These are phyloP conservation scores for Drosophila takahashii DNA, from an alignment of 1,140 invertebrate species.

Conservation along the genomic window DNA sequence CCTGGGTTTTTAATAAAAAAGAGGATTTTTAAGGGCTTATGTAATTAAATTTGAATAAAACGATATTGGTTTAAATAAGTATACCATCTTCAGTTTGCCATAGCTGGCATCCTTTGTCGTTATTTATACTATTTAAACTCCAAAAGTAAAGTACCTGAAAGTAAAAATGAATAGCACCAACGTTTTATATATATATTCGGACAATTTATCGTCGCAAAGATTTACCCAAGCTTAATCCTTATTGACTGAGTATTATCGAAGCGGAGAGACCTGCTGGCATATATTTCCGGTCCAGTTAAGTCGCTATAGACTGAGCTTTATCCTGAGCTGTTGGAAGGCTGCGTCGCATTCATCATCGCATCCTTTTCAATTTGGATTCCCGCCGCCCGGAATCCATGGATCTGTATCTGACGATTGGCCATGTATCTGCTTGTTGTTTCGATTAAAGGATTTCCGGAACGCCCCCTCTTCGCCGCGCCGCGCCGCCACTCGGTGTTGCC, in stretches of 20 bases:
- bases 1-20: no score
- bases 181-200: neutral
- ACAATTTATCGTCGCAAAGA: neutral
- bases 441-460: slow-evolving; percentile 55
- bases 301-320: neutral
- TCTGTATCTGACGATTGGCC: slow-evolving; percentile 8
- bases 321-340: neutral
- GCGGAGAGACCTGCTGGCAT: neutral
- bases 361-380: slow-evolving; percentile 1
- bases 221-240: neutral
- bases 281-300: neutral
- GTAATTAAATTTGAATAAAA: no score
- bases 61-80: no score
- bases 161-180: no score
- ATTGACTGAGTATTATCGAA: neutral
- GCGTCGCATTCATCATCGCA: neutral
- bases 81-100: no score
- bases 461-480: neutral
- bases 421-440: slow-evolving; percentile 53
- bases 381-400: neutral
- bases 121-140: no score
- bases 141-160: no score
- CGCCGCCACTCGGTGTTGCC: slow-evolving; percentile 16
- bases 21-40: no score
- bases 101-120: no score